Evolutionary conservation across 2,888 invertebrate species (phyloP), one percentile per base, ranked within the genome.

Genomic region (Apamea anceps): DNA sequence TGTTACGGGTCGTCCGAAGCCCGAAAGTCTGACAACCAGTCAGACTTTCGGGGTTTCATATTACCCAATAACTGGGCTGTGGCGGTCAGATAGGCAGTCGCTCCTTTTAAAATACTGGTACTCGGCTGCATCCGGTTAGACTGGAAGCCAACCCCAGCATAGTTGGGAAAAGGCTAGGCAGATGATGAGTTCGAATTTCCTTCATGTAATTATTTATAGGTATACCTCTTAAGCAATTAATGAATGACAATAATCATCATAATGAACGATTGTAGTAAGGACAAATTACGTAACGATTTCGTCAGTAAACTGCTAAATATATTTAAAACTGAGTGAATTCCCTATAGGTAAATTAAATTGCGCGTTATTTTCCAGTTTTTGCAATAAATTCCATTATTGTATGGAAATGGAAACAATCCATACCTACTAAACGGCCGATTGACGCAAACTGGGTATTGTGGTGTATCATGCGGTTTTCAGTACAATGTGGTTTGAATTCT

Each of bases 401-500:
- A 60, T 81, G 28, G 73, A 84, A 84, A 82, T 81, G 28, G 73
- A 84, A 84, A 82, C 70, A 86, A 77, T 66, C 18, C 66, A 71
- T 77, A 77, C 28, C 51, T 87, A 80, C 25, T 85, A 80, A 80
- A 77, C 42, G 70, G 77, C 51, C 45, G 72, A 77, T 77, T 84
- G 89, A 80, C 82, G 79, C 66, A 76, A 75, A 82, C 70, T 68
- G 57, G 18, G 63, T 79, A 63, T 76, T 87, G 85, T 70, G 82
- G 81, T 80, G 13, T 66, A 73, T 68, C 42, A 51, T 86, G 84
- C 60, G 85, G 86, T 85, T 87, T 85, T 66, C 71, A 77, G 72
- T 80, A 75, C 72, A 81, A 66, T 84, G 86, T 71, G 85, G 89
- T 85, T 79, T 74, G 42, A 77, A 78, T 75, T 79, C 77, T 80